Evolutionary conservation across 2,888 invertebrate genomes (phyloP).

Genomic region (Coenonympha glycerion): DNA sequence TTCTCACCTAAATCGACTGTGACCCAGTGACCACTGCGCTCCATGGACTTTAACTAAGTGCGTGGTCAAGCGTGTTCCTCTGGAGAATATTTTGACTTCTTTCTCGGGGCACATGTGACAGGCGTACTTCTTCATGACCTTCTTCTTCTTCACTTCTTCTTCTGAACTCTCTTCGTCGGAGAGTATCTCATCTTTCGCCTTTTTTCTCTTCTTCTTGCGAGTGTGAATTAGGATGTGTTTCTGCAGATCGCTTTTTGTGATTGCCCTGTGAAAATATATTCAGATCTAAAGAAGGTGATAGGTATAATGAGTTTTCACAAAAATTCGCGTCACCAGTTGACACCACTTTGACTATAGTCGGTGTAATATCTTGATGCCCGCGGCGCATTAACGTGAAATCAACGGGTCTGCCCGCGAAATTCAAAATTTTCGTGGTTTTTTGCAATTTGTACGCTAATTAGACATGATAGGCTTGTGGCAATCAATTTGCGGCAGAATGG

Average conservation of each 20-base stretch:
- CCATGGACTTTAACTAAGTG: slow-evolving; percentile 84
- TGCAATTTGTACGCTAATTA: too few relatives aligned
- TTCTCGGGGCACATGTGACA: slow-evolving; percentile 85
- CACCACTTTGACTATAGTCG: too few relatives aligned
- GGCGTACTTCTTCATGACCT: slow-evolving; percentile 52
- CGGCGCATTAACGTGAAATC: too few relatives aligned
- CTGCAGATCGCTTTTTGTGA: slow-evolving; percentile 76
- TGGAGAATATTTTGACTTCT: slow-evolving; percentile 68
- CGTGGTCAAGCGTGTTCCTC: slow-evolving; percentile 80
- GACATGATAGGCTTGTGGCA: too few relatives aligned
- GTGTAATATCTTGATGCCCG: too few relatives aligned
- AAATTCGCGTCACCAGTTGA: too few relatives aligned
- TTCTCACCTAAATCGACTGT: slow-evolving; percentile 81
- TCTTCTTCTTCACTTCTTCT: slow-evolving; percentile 36
- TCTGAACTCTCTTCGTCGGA: slow-evolving; percentile 45
- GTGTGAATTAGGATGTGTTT: slow-evolving; percentile 73
- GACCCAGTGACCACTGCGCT: slow-evolving; percentile 84
- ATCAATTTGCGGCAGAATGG: too few relatives aligned
- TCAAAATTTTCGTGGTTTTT: too few relatives aligned
- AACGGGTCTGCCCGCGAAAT: too few relatives aligned
- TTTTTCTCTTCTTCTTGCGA: slow-evolving; percentile 36
- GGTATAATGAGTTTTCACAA: too few relatives aligned
- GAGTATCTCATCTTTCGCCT: slow-evolving; percentile 22
- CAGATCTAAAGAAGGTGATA: too few relatives aligned
- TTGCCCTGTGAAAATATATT: slow-evolving; percentile 75